Conservation (phyloP, 1,140 invertebrate genomes). For the Lamellibrachia luymesi region DNA sequence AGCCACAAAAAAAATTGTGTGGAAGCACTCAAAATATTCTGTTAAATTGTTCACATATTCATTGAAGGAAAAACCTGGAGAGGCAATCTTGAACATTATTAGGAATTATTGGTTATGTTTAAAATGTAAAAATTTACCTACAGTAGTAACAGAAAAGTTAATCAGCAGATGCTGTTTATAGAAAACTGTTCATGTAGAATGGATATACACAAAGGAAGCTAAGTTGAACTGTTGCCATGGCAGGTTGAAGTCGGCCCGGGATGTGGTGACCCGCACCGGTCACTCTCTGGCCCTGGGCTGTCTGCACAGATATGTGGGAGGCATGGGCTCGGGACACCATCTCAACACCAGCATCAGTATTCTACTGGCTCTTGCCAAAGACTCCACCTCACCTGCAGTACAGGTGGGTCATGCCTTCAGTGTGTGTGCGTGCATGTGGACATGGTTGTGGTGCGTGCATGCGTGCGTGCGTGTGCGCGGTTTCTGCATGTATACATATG, state of each 20-base stretch:
- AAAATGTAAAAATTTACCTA: background rate
- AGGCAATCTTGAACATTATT: background rate
- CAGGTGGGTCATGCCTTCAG: conserved; percentile 65
- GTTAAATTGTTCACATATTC: background rate
- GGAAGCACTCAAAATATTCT: background rate
- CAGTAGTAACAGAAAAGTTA: background rate
- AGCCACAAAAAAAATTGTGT: background rate
- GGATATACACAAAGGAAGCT: background rate
- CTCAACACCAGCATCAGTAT: conserved; percentile 91
- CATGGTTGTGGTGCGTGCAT: background rate
- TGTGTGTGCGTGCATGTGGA: background rate
- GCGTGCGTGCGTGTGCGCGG: background rate
- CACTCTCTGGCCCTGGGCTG: conserved; percentile 91
- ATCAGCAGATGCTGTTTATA: background rate
- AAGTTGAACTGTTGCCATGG: conserved; percentile 18
- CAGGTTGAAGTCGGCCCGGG: conserved; percentile 77
- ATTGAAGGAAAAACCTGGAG: too few species aligned
- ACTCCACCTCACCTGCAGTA: conserved; percentile 82
- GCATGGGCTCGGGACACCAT: conserved; percentile 88
- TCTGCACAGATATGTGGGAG: conserved; percentile 83
- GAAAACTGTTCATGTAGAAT: background rate
- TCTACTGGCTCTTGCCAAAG: conserved; percentile 89
- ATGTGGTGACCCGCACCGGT: conserved; percentile 85
- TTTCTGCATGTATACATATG: background rate
- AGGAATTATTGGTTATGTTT: background rate